Evolutionary conservation across 2,797 vertebrate species (phyloP).

Genomic region (Coregonus sp.): DNA sequence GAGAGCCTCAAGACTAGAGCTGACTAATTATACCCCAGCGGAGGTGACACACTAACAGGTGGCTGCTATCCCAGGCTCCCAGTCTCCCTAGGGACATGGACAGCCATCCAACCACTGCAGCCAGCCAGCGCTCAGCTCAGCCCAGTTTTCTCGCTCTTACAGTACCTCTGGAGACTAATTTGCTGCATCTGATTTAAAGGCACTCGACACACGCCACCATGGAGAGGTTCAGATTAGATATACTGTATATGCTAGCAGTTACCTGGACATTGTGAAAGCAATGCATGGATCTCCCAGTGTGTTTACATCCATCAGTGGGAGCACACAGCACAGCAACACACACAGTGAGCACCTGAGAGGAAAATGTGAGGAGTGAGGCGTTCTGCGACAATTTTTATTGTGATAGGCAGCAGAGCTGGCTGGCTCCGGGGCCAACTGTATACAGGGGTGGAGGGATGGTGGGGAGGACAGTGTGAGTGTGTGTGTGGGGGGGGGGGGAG

Average conservation of each 20-base stretch:
- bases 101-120: background rate
- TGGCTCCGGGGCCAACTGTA: conserved; percentile 27
- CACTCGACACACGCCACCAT: background rate
- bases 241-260: background rate
- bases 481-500: no score
- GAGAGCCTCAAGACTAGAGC: background rate
- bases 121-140: background rate
- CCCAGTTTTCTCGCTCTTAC: background rate
- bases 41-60: conserved; percentile 21
- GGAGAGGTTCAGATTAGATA: background rate
- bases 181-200: background rate
- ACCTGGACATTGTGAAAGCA: background rate
- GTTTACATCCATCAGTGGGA: conserved; percentile 3
- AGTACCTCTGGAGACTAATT: background rate
- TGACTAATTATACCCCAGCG: conserved; percentile 30
- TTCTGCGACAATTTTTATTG: conserved; percentile 61
- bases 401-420: conserved; percentile 25
- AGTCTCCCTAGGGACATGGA: background rate
- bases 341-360: conserved; percentile 18
- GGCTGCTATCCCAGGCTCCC: conserved; percentile 6
- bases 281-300: background rate
- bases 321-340: background rate
- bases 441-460: conserved; percentile 23
- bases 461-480: conserved; percentile 11
- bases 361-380: conserved; percentile 21